A percentile compares a stretch with the other conserved stretches of the same genome.
phyloP scores from a whole-genome alignment of 2,888 invertebrate genomes.

The Myopa testacea region DNA sequence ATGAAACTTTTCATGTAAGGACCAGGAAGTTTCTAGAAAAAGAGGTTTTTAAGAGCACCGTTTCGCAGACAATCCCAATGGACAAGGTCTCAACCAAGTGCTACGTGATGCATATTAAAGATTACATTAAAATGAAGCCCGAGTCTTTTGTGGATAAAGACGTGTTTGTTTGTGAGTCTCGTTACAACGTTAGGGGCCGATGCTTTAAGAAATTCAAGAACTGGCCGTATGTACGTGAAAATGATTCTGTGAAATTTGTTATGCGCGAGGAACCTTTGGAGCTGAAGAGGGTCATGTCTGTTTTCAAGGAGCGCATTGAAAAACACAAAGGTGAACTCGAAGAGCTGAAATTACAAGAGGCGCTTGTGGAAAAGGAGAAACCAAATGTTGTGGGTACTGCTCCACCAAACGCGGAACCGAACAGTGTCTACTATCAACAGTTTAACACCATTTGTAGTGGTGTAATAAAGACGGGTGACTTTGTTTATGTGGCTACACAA shows the following conservation, averaged over 20 bases:
- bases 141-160: slow-evolving; percentile 91
- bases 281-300: slow-evolving; percentile 89
- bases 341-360: slow-evolving; percentile 84
- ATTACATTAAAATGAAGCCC: slow-evolving; percentile 91
- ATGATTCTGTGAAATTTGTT: slow-evolving; percentile 74
- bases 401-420: slow-evolving; percentile 79
- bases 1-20: slow-evolving; percentile 95
- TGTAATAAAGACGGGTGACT: slow-evolving; percentile 90
- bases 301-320: slow-evolving; percentile 90
- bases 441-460: slow-evolving; percentile 87
- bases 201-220: slow-evolving; percentile 95
- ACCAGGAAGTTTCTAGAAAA: slow-evolving; percentile 94
- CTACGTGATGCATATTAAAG: slow-evolving; percentile 92
- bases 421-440: slow-evolving; percentile 92
- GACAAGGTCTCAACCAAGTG: slow-evolving; percentile 90
- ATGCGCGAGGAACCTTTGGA: slow-evolving; percentile 81
- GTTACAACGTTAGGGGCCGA: slow-evolving; percentile 87
- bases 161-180: slow-evolving; percentile 96
- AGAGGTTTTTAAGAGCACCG: slow-evolving; percentile 96
- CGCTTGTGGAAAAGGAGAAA: slow-evolving; percentile 85
- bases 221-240: slow-evolving; percentile 74
- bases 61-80: slow-evolving; percentile 85
- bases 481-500: slow-evolving; percentile 93
- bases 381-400: slow-evolving; percentile 82
- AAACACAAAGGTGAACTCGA: slow-evolving; percentile 91